Evolutionary conservation across 2,113 vertebrate species (phyloP).

Genomic region (Halichoerus grypus): DNA sequence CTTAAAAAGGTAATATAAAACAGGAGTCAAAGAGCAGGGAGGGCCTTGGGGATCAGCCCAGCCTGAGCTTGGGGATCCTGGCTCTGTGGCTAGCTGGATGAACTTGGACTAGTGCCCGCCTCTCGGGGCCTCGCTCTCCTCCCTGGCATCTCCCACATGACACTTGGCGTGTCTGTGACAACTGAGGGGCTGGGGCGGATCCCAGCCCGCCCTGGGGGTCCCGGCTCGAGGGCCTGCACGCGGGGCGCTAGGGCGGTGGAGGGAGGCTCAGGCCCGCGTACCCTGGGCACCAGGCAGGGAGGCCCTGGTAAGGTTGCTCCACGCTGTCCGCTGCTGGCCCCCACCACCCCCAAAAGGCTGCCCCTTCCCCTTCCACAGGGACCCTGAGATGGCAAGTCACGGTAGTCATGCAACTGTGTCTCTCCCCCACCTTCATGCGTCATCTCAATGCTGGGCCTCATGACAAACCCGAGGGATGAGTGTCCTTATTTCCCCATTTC

Average conservation of each 20-base stretch:
- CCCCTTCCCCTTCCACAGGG: not conserved
- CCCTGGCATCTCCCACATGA: not conserved
- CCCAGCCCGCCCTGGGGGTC: not conserved
- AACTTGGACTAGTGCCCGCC: fast-evolving
- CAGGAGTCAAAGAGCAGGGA: fast-evolving
- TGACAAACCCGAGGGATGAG: not conserved
- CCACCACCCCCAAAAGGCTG: not conserved
- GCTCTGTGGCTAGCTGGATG: not conserved
- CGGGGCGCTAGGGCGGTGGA: fast-evolving
- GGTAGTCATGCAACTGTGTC: fast-evolving
- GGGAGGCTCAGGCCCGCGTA: not conserved
- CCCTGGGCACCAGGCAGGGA: not conserved
- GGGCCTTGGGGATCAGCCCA: too few species aligned
- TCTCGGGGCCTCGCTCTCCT: not conserved
- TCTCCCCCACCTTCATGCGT: fast-evolving
- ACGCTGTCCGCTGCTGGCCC: fast-evolving
- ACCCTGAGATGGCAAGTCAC: fast-evolving
- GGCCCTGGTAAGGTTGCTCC: not conserved
- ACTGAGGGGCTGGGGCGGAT: fast-evolving
- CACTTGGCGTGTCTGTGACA: not conserved
- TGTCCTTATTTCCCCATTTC: not conserved
- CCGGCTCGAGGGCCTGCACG: fast-evolving
- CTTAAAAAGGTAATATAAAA: not conserved
- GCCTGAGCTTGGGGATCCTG: not conserved
- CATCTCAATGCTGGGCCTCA: not conserved